Evolutionary conservation across 2,888 invertebrate genomes (phyloP).

Genomic region (Spodoptera exigua): DNA sequence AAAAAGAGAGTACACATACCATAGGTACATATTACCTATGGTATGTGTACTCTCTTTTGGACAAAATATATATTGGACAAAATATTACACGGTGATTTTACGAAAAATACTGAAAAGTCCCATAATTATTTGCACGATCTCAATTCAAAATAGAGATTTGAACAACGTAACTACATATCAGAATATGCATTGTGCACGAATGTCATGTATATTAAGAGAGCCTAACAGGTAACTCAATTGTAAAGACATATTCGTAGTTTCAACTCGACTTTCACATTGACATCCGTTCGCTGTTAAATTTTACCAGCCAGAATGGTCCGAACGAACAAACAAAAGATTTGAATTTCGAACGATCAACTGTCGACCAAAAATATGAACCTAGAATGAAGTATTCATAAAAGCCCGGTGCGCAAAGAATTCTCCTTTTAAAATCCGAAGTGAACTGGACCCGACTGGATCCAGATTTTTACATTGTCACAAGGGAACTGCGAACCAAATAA

Average conservation of each 20-base stretch:
- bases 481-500: constrained; percentile 23
- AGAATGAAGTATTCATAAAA: constrained; percentile 5
- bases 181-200: too few relatives aligned
- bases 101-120: too few relatives aligned
- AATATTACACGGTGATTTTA: too few relatives aligned
- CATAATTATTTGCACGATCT: too few relatives aligned
- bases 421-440: constrained; percentile 5
- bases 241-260: neutral
- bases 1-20: too few relatives aligned
- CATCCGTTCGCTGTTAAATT: neutral
- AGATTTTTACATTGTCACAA: constrained; percentile 3
- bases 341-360: neutral
- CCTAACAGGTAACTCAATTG: neutral
- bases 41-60: too few relatives aligned
- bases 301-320: neutral
- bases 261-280: neutral
- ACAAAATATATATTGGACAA: too few relatives aligned
- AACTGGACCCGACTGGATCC: neutral
- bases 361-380: constrained; percentile 1
- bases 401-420: neutral
- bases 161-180: too few relatives aligned
- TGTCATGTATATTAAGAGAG: too few relatives aligned
- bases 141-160: too few relatives aligned
- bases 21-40: too few relatives aligned
- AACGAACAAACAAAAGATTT: constrained; percentile 5